Base-by-base conservation (phyloP, 2,888 invertebrate species). In the Hartigia nigra region DNA sequence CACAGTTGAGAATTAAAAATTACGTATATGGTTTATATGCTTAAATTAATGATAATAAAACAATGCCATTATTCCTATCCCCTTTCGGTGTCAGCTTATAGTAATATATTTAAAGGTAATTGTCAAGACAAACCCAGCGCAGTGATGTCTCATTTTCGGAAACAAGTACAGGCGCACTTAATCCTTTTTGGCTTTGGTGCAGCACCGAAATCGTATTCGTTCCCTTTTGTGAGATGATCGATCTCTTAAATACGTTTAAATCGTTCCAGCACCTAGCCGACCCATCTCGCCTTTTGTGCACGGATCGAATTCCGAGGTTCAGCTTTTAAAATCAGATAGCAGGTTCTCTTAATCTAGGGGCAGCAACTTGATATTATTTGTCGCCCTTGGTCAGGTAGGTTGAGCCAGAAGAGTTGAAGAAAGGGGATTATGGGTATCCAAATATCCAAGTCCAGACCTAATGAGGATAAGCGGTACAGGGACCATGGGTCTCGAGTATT, bases 401-500 rank as follows among this genome's bases (percentile, higher is more conserved):
- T 14, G 72, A 32, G 88, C 88, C 86, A 86, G 82, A 80, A 82
- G 84, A 86, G 83, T 86, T 82, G 86, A 80, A 85, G 84, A 88
- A 89, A 89, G 80, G 87, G 86, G 89, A 90, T 90, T 90, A 90
- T 84, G 81, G 79, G 88, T 90, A 89, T 90, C 89, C 89, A 90
- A 90, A 90, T 90, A 89, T 90, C 89, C 88, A 88, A 89, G 86
- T 86, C 87, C 83, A 80, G 76, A 83, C 82, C 87, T 89, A 89
- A 89, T 79, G 84, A 88, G 85, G 83, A 86, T 86, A 87, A 89
- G 86, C 83, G 79, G 77, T 23, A 55, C 78, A 76, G 78, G 76
- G 70, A 70, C 78, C 78, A 76, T 72, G 72, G 31, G 72, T 9
- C 72, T 32, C 72, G 72, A 72, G 72, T 76, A 34, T 31, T 70